Percentiles rank a stretch among this genome's conserved stretches.
phyloP scores from a whole-genome alignment of 2,888 invertebrate genomes.

The Cantharis rufa region DNA sequence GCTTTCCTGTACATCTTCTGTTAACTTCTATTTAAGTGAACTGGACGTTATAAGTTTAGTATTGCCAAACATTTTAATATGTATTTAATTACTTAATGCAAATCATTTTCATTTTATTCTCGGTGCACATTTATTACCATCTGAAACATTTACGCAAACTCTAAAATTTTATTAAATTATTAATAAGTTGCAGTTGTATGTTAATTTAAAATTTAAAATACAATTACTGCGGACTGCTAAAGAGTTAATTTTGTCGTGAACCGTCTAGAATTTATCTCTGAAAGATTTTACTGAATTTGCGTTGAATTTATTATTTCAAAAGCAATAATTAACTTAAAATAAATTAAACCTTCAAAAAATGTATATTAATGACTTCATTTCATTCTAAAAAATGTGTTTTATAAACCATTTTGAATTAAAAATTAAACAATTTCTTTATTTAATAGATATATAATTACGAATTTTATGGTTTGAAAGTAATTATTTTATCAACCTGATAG shows the following conservation, averaged over 20 bases:
- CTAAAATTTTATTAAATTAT: background rate
- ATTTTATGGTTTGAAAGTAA: background rate
- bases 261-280: background rate
- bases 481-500: background rate
- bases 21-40: background rate
- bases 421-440: background rate
- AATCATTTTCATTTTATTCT: background rate
- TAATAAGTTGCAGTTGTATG: background rate
- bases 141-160: background rate
- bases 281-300: background rate
- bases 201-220: background rate
- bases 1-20: background rate
- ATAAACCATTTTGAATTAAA: background rate
- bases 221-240: background rate
- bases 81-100: background rate
- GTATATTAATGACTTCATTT: background rate
- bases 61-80: background rate
- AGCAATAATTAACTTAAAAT: background rate
- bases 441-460: background rate
- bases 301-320: background rate
- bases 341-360: background rate
- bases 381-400: background rate
- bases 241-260: background rate
- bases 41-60: background rate
- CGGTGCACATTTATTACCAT: background rate